Base-by-base conservation (phyloP, 2,113 vertebrate genomes). In the Pavo muticus region DNA sequence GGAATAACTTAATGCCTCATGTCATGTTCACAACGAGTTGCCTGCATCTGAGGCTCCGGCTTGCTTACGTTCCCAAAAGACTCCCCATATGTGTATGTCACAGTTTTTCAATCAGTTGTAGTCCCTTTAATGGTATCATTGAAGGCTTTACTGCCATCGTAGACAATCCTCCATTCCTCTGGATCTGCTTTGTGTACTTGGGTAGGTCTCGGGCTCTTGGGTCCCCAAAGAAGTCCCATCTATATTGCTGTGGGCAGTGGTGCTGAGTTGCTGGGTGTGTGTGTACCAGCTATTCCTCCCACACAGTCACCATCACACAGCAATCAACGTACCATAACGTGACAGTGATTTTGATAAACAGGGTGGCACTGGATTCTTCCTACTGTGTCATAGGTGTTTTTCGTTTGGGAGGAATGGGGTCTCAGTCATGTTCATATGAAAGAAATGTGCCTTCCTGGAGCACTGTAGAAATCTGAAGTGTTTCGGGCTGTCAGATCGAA, bases 321-420 rank as follows among this genome's bases (percentile, higher is more conserved):
- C 70, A 87, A 59, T 45, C 87, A 91, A 39, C 2, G 2, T 47
- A 64, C 57, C 86, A 76, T 63, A 93, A 72, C 52, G 27, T 71
- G 84, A 65, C 68, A 67, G 54, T 9, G 50, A 54, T 7, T 90
- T 71, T 78, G 60, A 63, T 91, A 95, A 96, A 91, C 83, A 95
- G 83, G 88, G 64, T 94, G 95, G 80, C 90, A 64, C 76, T 84
- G 2, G 60, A 50, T 94, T 86, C 79, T 93, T 93, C 65, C 69
- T 64, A 29, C 32, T 56, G 64, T 95, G 92, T 84, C 90, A 88
- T 73, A 56, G 83, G 39, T 88, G 86, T 44, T 93, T 82, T 93
- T 83, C 18, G 39, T 90, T 84, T 88, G 86, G 65, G 76, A 91
- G 72, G 60, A 59, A 40, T 84, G 72, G 79, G 35, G 6, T 45